Evolutionary conservation across 2,113 vertebrate genomes (phyloP).

Genomic region (Semicossyphus pulcher): DNA sequence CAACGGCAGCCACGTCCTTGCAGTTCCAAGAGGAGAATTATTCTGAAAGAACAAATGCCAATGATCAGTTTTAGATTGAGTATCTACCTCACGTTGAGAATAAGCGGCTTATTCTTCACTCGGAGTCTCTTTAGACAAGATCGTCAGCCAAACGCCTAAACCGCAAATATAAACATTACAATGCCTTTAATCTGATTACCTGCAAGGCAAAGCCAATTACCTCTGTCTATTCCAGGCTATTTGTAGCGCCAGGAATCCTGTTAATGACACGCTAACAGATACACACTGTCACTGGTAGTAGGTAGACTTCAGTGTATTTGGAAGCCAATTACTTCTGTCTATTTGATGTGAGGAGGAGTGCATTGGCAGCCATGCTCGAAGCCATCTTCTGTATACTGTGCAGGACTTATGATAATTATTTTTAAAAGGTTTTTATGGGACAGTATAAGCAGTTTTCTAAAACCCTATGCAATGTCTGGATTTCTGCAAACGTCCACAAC

Average conservation of each 20-base stretch:
- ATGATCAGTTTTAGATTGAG: slow-evolving; percentile 1
- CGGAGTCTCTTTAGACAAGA: slow-evolving; percentile 30
- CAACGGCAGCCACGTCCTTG: not conserved
- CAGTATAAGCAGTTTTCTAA: not conserved
- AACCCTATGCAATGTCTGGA: not conserved
- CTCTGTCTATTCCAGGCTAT: slow-evolving; percentile 69
- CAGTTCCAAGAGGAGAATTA: not conserved
- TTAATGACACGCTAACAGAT: slow-evolving; percentile 53
- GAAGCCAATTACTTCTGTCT: slow-evolving; percentile 46
- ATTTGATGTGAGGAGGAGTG: slow-evolving; percentile 14
- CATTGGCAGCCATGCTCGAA: not conserved
- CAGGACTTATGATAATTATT: not conserved
- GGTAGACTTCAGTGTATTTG: slow-evolving; percentile 16
- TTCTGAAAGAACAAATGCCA: not conserved
- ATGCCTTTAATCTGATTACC: slow-evolving; percentile 51
- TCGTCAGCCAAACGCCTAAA: slow-evolving; percentile 36
- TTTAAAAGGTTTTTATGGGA: not conserved
- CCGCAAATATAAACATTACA: slow-evolving; percentile 37
- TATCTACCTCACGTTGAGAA: slow-evolving; percentile 4
- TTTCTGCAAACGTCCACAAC: not conserved
- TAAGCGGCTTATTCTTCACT: slow-evolving; percentile 52
- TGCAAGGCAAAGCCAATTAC: slow-evolving; percentile 69
- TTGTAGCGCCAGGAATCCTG: slow-evolving; percentile 45
- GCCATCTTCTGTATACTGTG: too few species aligned
- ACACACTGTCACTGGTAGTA: not conserved